Evolutionary conservation across 2,113 vertebrate species (phyloP).

Genomic region (Rallus limicola): DNA sequence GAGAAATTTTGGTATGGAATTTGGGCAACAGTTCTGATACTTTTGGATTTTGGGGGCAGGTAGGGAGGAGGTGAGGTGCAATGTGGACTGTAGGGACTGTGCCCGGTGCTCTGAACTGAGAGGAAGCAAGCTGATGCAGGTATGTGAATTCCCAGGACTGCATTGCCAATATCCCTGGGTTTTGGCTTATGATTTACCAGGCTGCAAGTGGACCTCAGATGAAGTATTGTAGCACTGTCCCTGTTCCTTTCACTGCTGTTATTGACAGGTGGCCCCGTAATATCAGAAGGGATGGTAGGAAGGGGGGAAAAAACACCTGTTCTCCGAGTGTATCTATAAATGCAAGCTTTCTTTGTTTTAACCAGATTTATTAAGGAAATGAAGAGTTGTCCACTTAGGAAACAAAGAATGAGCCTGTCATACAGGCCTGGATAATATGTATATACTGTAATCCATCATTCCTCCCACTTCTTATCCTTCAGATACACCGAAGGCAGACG

Average conservation of each 20-base stretch:
- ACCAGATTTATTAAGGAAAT: not conserved
- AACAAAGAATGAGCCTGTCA: not conserved
- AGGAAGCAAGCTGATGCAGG: not conserved
- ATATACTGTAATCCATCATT: not conserved
- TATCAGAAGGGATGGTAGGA: not conserved
- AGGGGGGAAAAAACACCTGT: not conserved
- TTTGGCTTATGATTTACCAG: not conserved
- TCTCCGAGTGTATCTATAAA: not conserved
- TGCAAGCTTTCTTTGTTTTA: not conserved
- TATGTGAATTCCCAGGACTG: accelerated
- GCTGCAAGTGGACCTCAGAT: not conserved
- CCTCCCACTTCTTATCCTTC: not conserved
- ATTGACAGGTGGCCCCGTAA: not conserved
- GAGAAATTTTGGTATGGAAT: not conserved
- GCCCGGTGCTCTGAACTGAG: not conserved
- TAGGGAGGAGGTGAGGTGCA: too few species aligned
- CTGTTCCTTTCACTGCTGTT: not conserved
- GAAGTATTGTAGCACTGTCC: accelerated
- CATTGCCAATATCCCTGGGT: accelerated
- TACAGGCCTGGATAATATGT: not conserved
- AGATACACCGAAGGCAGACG: not conserved
- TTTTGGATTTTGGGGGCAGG: not conserved
- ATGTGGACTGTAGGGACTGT: not conserved
- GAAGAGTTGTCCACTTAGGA: not conserved
- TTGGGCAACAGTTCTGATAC: not conserved